Evolutionary conservation across 2,888 invertebrate genomes (phyloP), one percentile per base, ranked within the genome.

Genomic region (Cordylochernes scorpioides): DNA sequence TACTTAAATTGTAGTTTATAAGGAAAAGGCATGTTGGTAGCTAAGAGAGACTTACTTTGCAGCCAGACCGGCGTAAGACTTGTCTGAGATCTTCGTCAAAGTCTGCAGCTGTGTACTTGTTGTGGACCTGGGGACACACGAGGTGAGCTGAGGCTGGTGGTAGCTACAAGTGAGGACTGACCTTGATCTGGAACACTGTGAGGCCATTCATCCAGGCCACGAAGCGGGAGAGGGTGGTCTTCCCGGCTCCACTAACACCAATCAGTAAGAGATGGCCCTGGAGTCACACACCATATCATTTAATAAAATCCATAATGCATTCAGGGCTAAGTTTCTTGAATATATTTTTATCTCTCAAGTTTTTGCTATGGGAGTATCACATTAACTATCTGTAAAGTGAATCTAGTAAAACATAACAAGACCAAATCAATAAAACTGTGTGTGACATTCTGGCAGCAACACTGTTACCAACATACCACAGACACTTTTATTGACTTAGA

Each of bases 131-230:
- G 13, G 47, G 36, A 36, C 25, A 27, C 12, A 22, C 14, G 5
- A 22, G 14, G 4, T 5, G 5, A 13, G 4, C 14, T 2, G 14
- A 22, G 5, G 13, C n/a, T n/a, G 4, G 4, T 10, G 13, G 12
- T 17, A 17, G n/a, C 7, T 4, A 31, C 13, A 27, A 31, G 14
- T n/a, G 13, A 5, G 15, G 19, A 14, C 7, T 25, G 44, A 75
- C 84, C 63, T 91, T 88, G 43, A 97, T 91, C 62, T 97, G 94
- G 68, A 94, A 97, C 35, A 97, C 88, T 42, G 80, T 82, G 19
- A 99, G 63, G 5, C 97, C 97, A 54, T 99, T 99, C 77, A 99
- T 86, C 91, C 97, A 99, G 27, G 97, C 97, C 17, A 99, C 97
- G 55, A 99, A 99, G 42, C 97, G 66, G 15, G 94, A 94, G 43